Conservation (phyloP, 1,140 invertebrate genomes). For the Calycopis cecrops region DNA sequence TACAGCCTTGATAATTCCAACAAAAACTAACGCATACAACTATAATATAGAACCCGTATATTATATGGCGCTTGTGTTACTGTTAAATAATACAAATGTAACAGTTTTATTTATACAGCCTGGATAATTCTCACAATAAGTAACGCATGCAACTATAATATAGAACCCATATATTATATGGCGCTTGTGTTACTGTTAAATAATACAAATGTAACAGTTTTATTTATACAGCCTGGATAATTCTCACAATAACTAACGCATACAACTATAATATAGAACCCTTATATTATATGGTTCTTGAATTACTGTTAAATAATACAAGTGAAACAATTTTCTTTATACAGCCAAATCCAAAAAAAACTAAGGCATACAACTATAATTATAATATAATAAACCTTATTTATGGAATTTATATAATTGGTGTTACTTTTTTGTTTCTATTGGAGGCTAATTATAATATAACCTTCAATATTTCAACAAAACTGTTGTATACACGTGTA, state of each 20-base stretch:
- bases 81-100: too few species aligned
- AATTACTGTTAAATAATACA: not conserved
- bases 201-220: too few species aligned
- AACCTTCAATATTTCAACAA: too few species aligned
- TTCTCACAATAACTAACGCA: conserved; percentile 27
- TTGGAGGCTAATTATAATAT: too few species aligned
- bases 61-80: conserved; percentile 7
- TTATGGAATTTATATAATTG: too few species aligned
- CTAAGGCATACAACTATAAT: conserved; percentile 26
- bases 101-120: conserved; percentile 8
- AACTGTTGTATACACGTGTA: too few species aligned
- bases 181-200: not conserved
- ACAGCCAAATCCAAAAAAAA: conserved; percentile 27
- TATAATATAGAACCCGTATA: conserved; percentile 27
- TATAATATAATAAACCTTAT: too few species aligned
- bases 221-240: conserved; percentile 17
- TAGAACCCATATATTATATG: conserved; percentile 24
- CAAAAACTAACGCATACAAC: conserved; percentile 28
- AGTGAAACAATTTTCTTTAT: too few species aligned
- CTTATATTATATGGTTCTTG: conserved; percentile 17
- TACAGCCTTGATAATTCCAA: conserved; percentile 22
- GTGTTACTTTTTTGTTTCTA: too few species aligned
- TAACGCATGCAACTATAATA: conserved; percentile 25
- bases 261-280: conserved; percentile 26
- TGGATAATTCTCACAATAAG: conserved; percentile 25